Conservation (phyloP, 1,140 invertebrate genomes). For the Pomacea maculata region DNA sequence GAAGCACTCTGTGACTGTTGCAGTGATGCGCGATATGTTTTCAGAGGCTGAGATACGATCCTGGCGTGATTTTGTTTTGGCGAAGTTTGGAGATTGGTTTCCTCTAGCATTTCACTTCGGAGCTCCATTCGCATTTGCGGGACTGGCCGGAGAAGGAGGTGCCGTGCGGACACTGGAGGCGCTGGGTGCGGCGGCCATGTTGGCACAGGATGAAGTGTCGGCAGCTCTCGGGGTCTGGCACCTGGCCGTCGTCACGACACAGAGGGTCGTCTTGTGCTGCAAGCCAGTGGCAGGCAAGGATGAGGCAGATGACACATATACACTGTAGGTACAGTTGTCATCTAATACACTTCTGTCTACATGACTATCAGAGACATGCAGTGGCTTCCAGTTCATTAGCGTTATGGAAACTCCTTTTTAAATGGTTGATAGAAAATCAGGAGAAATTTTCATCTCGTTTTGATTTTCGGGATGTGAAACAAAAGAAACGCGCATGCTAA, state of each 20-base stretch:
- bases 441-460: too few species aligned
- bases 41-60: neutral
- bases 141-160: constrained; percentile 34
- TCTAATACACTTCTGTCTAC: too few species aligned
- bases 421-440: too few species aligned
- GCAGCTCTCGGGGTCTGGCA: constrained; percentile 38
- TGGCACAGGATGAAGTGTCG: constrained; percentile 43
- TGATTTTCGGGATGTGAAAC: too few species aligned
- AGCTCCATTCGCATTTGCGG: constrained; percentile 39
- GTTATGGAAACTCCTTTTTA: too few species aligned
- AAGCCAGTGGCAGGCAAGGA: neutral
- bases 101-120: constrained; percentile 27
- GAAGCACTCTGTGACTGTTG: neutral
- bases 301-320: too few species aligned
- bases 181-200: constrained; percentile 34
- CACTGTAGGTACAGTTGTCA: too few species aligned
- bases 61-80: too few species aligned
- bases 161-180: constrained; percentile 40
- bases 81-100: neutral
- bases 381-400: too few species aligned
- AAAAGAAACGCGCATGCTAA: too few species aligned
- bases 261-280: constrained; percentile 40
- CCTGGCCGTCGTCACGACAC: constrained; percentile 34
- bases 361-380: too few species aligned
- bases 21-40: neutral